Percentiles rank a stretch among this genome's conserved stretches.
Conservation (phyloP, 2,888 invertebrate species). For the Tiliacea aurago region DNA sequence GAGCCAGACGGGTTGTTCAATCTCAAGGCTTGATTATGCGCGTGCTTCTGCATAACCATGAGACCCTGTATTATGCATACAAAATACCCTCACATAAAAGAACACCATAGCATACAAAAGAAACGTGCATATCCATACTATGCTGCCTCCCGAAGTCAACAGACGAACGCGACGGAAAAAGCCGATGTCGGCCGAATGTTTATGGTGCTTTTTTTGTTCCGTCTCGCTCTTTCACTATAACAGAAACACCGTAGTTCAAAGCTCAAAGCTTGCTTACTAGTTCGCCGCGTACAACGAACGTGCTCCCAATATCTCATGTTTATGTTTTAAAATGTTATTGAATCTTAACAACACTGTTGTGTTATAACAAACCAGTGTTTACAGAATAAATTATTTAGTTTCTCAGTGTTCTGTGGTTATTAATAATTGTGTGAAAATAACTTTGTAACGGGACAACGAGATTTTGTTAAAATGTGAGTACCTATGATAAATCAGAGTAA, state of each 20-base stretch:
- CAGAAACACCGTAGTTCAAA: conserved; percentile 80
- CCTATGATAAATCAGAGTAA: conserved; percentile 39
- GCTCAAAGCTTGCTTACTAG: conserved; percentile 74
- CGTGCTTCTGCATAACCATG: conserved; percentile 55
- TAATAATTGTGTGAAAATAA: conserved; percentile 68
- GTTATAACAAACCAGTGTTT: conserved; percentile 72
- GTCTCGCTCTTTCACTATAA: conserved; percentile 82
- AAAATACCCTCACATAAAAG: conserved; percentile 24
- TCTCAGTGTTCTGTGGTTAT: conserved; percentile 66
- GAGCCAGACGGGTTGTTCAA: conserved; percentile 31
- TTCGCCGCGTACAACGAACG: conserved; percentile 70
- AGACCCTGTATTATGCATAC: conserved; percentile 12
- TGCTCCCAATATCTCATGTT: conserved; percentile 57
- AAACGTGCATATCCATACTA: conserved; percentile 70
- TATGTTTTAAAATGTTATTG: conserved; percentile 77
- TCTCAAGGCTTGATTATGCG: conserved; percentile 30
- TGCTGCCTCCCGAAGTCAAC: conserved; percentile 73
- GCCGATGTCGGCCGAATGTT: conserved; percentile 84
- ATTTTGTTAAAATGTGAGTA: conserved; percentile 71
- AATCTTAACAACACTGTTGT: conserved; percentile 78
- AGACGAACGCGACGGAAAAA: conserved; percentile 72
- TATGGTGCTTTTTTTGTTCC: conserved; percentile 83
- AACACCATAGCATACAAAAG: conserved; percentile 24
- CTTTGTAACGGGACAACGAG: conserved; percentile 40
- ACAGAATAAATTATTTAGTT: conserved; percentile 67